Conservation (phyloP, 2,888 invertebrate species). For the Aporophyla nigra region DNA sequence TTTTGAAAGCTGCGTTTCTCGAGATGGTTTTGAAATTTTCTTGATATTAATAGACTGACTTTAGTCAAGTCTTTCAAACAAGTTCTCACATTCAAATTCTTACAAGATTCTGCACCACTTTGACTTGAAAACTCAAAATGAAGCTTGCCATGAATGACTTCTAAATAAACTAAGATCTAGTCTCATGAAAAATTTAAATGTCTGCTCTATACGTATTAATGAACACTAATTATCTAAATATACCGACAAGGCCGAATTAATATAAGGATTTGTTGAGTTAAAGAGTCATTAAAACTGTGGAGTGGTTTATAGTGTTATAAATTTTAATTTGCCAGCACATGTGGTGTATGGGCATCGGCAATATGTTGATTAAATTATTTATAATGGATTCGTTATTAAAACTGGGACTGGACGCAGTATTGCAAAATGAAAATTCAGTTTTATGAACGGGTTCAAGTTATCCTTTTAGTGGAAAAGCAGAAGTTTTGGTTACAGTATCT, state of each 20-base stretch:
- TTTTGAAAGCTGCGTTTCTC: background rate
- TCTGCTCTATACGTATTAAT: conserved; percentile 66
- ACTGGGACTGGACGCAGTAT: conserved; percentile 44
- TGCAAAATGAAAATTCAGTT: conserved; percentile 49
- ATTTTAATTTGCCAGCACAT: conserved; percentile 75
- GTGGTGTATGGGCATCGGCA: conserved; percentile 65
- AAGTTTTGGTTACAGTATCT: background rate
- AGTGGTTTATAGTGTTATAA: conserved; percentile 76
- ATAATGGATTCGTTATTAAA: conserved; percentile 62
- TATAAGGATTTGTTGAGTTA: conserved; percentile 82
- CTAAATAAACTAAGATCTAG: conserved; percentile 29
- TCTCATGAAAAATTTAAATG: conserved; percentile 58
- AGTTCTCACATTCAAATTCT: background rate
- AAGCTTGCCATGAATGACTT: conserved; percentile 10
- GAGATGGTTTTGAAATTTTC: background rate
- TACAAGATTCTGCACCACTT: background rate
- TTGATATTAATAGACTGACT: background rate
- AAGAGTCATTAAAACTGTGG: conserved; percentile 75
- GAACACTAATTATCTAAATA: conserved; percentile 84
- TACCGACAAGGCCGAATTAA: conserved; percentile 85
- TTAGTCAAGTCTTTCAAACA: background rate
- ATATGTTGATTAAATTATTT: conserved; percentile 71
- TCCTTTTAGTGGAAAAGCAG: conserved; percentile 18
- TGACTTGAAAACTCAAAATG: background rate
- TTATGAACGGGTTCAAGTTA: conserved; percentile 29